Conservation (phyloP, 2,113 vertebrate genomes). For the Oenanthe oenanthe region DNA sequence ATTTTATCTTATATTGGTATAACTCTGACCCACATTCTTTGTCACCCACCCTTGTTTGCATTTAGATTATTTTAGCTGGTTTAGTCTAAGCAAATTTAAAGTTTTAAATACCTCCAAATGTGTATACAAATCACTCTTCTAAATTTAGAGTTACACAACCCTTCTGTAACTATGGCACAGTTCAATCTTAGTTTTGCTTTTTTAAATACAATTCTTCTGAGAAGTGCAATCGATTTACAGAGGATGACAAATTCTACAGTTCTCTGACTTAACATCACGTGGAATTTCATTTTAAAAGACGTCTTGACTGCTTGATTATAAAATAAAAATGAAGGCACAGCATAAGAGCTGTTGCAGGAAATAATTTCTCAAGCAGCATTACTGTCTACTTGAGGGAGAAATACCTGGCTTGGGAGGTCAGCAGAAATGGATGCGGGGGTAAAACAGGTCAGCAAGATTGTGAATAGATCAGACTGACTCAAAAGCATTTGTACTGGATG, state of each 20-base stretch:
- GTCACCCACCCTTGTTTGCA: neutral
- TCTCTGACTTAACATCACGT: neutral
- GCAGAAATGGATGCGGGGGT: neutral
- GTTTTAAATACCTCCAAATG: neutral
- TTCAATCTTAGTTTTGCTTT: neutral
- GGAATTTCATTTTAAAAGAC: slow-evolving; percentile 9
- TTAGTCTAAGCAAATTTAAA: neutral
- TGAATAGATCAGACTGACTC: neutral
- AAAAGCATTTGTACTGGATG: neutral
- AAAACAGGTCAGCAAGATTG: neutral
- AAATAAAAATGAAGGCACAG: neutral
- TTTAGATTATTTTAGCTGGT: neutral
- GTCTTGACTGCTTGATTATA: neutral
- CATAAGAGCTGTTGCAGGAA: neutral
- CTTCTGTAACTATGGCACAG: neutral
- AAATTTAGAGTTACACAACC: neutral
- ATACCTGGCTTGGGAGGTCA: slow-evolving; percentile 4
- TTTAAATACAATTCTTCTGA: neutral
- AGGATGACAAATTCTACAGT: neutral
- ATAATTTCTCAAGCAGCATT: slow-evolving; percentile 3
- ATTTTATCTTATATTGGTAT: neutral
- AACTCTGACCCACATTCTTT: neutral
- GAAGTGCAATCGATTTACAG: neutral
- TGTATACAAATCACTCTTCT: neutral
- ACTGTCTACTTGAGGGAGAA: slow-evolving; percentile 21